Percentiles rank a stretch among this genome's conserved stretches.
These are phyloP conservation scores for Henricia sp. DNA, from an alignment of 53 echinoderm and acorn worm species.

Conservation along the genomic window DNA sequence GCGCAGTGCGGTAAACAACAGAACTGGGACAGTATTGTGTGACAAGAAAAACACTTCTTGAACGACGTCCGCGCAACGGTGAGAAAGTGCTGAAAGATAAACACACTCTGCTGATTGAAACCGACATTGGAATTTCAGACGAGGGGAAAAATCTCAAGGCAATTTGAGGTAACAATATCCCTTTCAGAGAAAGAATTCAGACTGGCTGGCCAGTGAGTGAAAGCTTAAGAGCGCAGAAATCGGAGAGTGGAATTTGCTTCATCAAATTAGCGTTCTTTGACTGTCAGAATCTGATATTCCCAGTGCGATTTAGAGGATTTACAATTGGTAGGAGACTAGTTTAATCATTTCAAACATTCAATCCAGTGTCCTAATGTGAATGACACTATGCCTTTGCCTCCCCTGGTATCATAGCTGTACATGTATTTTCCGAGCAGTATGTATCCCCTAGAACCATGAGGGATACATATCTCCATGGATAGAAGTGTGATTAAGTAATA, in stretches of 20 bases:
- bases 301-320: too few relatives aligned
- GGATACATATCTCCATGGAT: too few relatives aligned
- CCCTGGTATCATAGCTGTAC: too few relatives aligned
- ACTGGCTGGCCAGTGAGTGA: not conserved
- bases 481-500: too few relatives aligned
- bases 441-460: too few relatives aligned
- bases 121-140: constrained; percentile 19
- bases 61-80: not conserved
- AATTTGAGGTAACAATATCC: not conserved
- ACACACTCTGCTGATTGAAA: constrained; percentile 4
- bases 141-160: not conserved
- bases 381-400: too few relatives aligned
- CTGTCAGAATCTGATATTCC: constrained; percentile 4
- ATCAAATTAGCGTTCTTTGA: not conserved
- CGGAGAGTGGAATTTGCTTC: not conserved
- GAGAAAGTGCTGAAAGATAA: constrained; percentile 26
- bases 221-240: not conserved
- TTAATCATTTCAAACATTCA: too few relatives aligned
- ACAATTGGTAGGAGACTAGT: too few relatives aligned
- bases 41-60: constrained; percentile 1
- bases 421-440: too few relatives aligned
- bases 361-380: too few relatives aligned
- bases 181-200: not conserved
- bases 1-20: not conserved
- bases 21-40: constrained; percentile 9